A percentile compares a stretch with the other conserved stretches of the same genome.
Evolutionary conservation across 2,797 vertebrate species (phyloP).

Genomic region (Cichlasoma orientale): DNA sequence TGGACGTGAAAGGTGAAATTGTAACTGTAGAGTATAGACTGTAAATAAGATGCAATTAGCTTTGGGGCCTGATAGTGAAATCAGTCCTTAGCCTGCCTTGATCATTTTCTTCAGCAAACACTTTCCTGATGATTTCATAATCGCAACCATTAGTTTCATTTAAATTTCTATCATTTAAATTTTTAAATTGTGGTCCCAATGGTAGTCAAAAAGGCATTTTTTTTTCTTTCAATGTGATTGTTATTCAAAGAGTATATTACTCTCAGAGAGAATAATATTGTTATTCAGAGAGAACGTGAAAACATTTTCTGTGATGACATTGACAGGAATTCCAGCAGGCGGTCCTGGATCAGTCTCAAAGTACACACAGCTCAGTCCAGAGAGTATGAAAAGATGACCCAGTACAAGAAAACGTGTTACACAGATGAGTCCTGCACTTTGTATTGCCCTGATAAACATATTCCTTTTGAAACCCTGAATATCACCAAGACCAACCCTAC

Average conservation of each 20-base stretch:
- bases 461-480: background rate
- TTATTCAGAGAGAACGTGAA: rapidly evolving
- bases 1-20: background rate
- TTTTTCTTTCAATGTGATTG: no score
- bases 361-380: slow-evolving; percentile 23
- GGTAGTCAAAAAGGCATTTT: no score
- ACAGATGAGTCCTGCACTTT: slow-evolving; percentile 14
- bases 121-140: no score
- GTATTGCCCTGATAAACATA: slow-evolving; percentile 11
- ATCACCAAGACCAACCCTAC: background rate
- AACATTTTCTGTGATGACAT: background rate
- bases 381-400: background rate
- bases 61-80: background rate
- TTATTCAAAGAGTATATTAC: no score
- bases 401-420: background rate
- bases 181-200: no score
- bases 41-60: background rate
- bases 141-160: no score
- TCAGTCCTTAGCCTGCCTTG: no score
- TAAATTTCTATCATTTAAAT: no score
- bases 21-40: background rate
- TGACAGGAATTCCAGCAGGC: slow-evolving; percentile 29
- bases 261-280: no score
- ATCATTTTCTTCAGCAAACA: no score
- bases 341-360: slow-evolving; percentile 32